Percentiles rank a stretch among this genome's conserved stretches.
Evolutionary conservation across 35 echinoderm and acorn worm species (phyloP).

Genomic region (Hemicentrotus pulcherrimus): DNA sequence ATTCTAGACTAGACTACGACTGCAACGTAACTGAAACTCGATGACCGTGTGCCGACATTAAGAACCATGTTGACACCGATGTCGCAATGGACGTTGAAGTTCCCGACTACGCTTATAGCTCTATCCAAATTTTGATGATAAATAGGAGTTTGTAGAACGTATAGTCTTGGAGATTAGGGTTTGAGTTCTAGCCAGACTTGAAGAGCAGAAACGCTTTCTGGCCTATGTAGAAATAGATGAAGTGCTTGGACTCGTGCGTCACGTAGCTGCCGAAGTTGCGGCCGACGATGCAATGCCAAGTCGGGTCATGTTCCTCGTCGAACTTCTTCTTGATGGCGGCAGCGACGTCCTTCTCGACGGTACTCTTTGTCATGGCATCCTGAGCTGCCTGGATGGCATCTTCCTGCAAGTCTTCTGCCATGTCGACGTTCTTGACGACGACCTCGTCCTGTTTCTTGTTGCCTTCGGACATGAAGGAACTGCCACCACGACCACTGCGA

Average conservation of each 20-base stretch:
- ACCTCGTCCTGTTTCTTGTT: background rate
- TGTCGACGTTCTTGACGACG: conserved; percentile 25
- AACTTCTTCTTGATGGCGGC: conserved; percentile 67
- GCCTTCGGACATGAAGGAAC: background rate
- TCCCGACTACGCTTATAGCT: too few relatives aligned
- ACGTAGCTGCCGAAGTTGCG: conserved; percentile 68
- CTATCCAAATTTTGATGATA: too few relatives aligned
- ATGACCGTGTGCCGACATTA: too few relatives aligned
- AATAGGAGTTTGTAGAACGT: too few relatives aligned
- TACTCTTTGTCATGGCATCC: background rate
- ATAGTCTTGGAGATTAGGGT: background rate
- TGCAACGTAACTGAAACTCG: too few relatives aligned
- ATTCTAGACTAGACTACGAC: too few relatives aligned
- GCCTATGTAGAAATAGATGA: conserved; percentile 60
- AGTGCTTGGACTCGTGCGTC: conserved; percentile 54
- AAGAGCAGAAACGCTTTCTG: conserved; percentile 61
- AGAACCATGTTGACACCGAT: too few relatives aligned
- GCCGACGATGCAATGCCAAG: conserved; percentile 72
- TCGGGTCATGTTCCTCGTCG: conserved; percentile 62
- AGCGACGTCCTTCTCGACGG: conserved; percentile 26
- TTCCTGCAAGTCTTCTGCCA: background rate
- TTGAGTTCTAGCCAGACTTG: conserved; percentile 36
- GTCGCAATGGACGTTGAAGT: too few relatives aligned
- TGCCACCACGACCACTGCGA: background rate
- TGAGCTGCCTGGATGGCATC: background rate